These are phyloP conservation scores for Phytoseiulus persimilis DNA, from an alignment of 2,888 invertebrate genomes.

Conservation along the genomic window DNA sequence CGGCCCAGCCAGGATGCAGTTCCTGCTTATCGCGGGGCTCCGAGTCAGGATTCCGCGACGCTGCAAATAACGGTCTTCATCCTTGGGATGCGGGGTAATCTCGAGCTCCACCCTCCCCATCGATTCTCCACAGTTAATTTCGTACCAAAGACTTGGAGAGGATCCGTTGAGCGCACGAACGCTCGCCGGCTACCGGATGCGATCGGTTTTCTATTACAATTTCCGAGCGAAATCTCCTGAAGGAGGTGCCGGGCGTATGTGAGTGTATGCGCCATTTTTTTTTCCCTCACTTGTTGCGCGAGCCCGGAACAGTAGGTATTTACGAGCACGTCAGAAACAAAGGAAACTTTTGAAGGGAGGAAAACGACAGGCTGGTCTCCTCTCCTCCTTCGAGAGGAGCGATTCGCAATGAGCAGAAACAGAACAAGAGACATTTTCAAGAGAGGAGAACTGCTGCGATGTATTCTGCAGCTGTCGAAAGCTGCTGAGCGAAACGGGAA, in stretches of 20 bases:
- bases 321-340: neutral
- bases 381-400: neutral
- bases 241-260: neutral
- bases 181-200: no score
- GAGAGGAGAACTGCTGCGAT: neutral
- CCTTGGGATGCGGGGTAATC: no score
- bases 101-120: no score
- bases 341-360: neutral
- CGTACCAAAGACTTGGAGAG: no score
- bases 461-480: slow-evolving; percentile 5
- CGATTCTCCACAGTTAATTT: no score
- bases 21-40: no score
- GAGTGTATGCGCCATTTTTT: neutral
- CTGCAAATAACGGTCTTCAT: no score
- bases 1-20: no score
- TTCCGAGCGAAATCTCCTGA: no score
- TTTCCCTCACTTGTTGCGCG: neutral
- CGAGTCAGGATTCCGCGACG: no score
- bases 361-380: neutral
- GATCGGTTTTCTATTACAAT: no score
- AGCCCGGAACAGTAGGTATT: neutral
- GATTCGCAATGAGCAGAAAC: neutral
- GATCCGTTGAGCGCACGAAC: no score
- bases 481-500: neutral
- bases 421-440: neutral